A percentile compares a stretch with the other conserved stretches of the same genome.
Conservation (phyloP, 1,140 invertebrate genomes). For the Pentalonia nigronervosa region DNA sequence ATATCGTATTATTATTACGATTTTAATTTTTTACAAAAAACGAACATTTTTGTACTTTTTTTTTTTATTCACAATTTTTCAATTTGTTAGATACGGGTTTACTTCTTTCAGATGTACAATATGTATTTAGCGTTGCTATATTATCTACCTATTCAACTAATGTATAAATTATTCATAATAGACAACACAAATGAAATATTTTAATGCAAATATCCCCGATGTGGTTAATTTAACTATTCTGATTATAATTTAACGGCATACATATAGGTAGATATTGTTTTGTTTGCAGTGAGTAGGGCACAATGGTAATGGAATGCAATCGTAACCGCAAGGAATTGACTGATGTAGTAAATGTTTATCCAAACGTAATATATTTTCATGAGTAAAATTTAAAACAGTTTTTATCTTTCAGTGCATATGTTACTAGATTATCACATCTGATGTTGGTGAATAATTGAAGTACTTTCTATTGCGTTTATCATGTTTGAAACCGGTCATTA, state of each 20-base stretch:
- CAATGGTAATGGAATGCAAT: neutral
- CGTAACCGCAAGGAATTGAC: neutral
- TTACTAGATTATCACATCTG: neutral
- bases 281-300: neutral
- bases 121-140: neutral
- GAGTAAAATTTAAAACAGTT: neutral
- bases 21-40: too few relatives aligned
- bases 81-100: neutral
- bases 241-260: neutral
- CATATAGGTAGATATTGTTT: neutral
- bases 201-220: neutral
- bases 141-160: neutral
- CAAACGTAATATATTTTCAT: neutral
- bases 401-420: neutral
- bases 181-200: neutral
- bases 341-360: neutral
- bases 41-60: neutral
- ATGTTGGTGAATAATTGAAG: neutral
- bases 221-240: neutral
- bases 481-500: neutral
- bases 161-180: neutral
- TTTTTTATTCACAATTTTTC: neutral
- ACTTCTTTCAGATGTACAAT: neutral
- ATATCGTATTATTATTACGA: neutral
- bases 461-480: neutral